Base-by-base conservation (phyloP, 2,113 vertebrate genomes). In the Orcinus orca region DNA sequence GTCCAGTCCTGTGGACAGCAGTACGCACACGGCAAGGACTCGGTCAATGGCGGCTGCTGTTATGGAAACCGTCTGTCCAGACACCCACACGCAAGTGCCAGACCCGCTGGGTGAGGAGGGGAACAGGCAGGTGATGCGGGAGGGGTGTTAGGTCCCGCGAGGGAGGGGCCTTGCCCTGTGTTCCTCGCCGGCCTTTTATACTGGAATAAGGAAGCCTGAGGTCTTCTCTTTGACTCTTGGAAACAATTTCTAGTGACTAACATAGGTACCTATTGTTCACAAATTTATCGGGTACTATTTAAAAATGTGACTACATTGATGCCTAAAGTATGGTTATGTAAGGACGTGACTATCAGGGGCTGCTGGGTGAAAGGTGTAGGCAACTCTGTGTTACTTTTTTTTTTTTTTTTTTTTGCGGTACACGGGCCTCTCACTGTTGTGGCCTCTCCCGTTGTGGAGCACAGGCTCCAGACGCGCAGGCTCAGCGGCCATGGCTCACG, bases 61-160 rank as follows among this genome's bases (percentile, higher is more conserved):
- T 9, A 20, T 2, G 14, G 5, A 20, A 44, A n/a, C 18, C 6
- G 1, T 4, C 38, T 2, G 20, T 63, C 21, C 12, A 13, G 60
- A 41, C 12, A 53, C 20, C 23, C 8, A 3, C 5, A 17, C 15
- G 2, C 15, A 53, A 53, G 9, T 29, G 60, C 33, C 62, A 50
- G 13, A 4, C 4, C 77, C 10, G 3, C 15, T 3, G 23, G 53
- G 21, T 1, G 31, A 38, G 68, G 55, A 73, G 81, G n/a, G 58
- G 50, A 3, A 4, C 0, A 3, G 18, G 67, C 13, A 15, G 47
- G 53, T 2, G 21, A 21, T 0, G 13, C 6, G 18, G n/a, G 12
- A 9, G 3, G 15, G 23, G 15, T 0, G 1, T 47, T 6, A 25
- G 53, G 29, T 6, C 0, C 21, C 4, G 14, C 67, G 5, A 25